phyloP scores from a whole-genome alignment of 2,797 vertebrate genomes.

The Thamnophis elegans region DNA sequence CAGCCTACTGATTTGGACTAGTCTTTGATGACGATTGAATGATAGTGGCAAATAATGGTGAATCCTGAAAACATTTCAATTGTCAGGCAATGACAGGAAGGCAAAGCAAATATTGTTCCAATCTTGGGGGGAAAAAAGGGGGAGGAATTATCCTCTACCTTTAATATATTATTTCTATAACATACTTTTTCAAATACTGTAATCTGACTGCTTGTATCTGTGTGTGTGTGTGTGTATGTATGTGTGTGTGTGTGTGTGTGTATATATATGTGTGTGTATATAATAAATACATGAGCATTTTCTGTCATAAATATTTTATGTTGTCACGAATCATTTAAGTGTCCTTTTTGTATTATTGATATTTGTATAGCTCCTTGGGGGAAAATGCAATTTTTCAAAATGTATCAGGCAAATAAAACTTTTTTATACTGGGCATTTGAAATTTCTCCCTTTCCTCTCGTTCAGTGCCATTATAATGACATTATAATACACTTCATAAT shows the following conservation, averaged over 20 bases:
- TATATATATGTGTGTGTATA: too few relatives aligned
- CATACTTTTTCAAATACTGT: background rate
- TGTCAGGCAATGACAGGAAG: background rate
- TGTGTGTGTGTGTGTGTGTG: too few relatives aligned
- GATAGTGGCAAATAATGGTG: background rate
- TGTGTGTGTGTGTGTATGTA: too few relatives aligned
- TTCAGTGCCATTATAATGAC: background rate
- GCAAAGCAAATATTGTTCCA: background rate
- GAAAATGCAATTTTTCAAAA: background rate
- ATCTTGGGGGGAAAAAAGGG: background rate
- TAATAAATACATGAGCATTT: background rate
- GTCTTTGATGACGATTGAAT: background rate
- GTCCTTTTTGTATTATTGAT: background rate
- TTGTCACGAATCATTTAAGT: background rate
- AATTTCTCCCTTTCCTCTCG: background rate
- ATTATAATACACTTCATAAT: background rate
- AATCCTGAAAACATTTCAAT: background rate
- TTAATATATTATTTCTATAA: background rate
- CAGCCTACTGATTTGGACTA: background rate
- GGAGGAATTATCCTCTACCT: background rate
- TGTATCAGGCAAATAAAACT: background rate
- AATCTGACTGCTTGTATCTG: background rate
- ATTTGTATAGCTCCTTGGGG: background rate
- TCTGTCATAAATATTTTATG: background rate
- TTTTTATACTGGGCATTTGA: background rate